phyloP scores from a whole-genome alignment of 1,140 invertebrate genomes.

The Sinonovacula constricta region DNA sequence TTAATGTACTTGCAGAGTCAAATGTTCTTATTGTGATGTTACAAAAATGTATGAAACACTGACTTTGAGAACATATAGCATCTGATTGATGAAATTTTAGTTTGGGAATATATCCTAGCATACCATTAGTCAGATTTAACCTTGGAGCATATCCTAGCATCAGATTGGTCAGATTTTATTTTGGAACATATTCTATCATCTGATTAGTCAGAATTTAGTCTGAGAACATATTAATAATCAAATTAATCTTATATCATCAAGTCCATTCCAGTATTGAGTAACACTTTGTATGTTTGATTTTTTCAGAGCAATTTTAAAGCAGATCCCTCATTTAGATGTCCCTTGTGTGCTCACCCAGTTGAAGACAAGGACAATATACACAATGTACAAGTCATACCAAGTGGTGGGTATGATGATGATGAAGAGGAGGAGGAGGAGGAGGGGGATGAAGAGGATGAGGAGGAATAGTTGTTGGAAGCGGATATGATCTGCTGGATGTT shows the following conservation, averaged over 20 bases:
- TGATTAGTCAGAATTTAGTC: background rate
- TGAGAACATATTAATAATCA: background rate
- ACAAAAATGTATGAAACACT: background rate
- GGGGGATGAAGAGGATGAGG: too few species aligned
- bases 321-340: constrained; percentile 32
- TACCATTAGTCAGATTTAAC: background rate
- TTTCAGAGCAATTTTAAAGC: constrained; percentile 46
- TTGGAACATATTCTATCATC: background rate
- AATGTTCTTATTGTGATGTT: background rate
- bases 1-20: background rate
- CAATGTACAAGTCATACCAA: background rate
- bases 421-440: constrained; percentile 14
- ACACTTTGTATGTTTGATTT: background rate
- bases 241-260: too few species aligned
- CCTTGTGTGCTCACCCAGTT: constrained; percentile 26
- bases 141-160: too few species aligned
- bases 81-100: too few species aligned
- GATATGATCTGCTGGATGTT: too few species aligned
- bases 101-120: background rate
- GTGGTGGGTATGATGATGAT: background rate
- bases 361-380: constrained; percentile 13
- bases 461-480: too few species aligned
- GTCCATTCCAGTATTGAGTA: too few species aligned
- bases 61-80: too few species aligned
- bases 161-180: background rate